These are phyloP conservation scores for Esox niger DNA, from an alignment of 2,113 vertebrate species.

Conservation along the genomic window DNA sequence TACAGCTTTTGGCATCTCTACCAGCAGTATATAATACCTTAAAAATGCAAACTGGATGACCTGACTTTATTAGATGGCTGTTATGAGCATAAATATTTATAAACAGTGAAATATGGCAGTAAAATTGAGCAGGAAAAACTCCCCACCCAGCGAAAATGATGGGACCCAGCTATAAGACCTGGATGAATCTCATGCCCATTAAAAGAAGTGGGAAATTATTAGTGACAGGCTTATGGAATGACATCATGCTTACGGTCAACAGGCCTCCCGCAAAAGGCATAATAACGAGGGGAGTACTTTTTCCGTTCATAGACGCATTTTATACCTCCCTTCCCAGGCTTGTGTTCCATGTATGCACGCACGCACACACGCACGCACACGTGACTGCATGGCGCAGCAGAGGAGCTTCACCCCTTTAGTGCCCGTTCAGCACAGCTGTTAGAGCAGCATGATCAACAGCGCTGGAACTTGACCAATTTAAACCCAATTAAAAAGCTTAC, in stretches of 20 bases:
- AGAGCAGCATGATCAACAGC: not conserved
- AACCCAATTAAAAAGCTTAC: not conserved
- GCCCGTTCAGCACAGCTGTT: not conserved
- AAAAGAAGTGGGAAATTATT: constrained; percentile 73
- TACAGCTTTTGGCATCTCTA: constrained; percentile 43
- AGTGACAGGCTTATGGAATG: constrained; percentile 72
- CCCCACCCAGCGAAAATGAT: constrained; percentile 57
- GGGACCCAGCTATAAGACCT: constrained; percentile 50
- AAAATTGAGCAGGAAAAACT: constrained; percentile 28
- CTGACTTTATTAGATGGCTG: constrained; percentile 55
- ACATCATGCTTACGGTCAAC: constrained; percentile 67
- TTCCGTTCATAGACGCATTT: not conserved
- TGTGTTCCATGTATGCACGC: not conserved
- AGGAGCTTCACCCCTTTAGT: not conserved
- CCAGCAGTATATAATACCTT: constrained; percentile 13
- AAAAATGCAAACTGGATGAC: constrained; percentile 48
- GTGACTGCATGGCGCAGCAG: not conserved
- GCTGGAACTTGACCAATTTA: not conserved
- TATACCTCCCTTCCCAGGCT: too few species aligned
- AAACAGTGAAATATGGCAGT: constrained; percentile 55
- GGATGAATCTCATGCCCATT: constrained; percentile 66
- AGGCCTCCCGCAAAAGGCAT: constrained; percentile 57
- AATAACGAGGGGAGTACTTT: constrained; percentile 33
- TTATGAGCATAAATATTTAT: constrained; percentile 64
- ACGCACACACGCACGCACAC: constrained; percentile 8